Percentiles rank a stretch among this genome's conserved stretches.
These are phyloP conservation scores for Thymelicus lineola DNA, from an alignment of 2,888 invertebrate genomes.

Conservation along the genomic window DNA sequence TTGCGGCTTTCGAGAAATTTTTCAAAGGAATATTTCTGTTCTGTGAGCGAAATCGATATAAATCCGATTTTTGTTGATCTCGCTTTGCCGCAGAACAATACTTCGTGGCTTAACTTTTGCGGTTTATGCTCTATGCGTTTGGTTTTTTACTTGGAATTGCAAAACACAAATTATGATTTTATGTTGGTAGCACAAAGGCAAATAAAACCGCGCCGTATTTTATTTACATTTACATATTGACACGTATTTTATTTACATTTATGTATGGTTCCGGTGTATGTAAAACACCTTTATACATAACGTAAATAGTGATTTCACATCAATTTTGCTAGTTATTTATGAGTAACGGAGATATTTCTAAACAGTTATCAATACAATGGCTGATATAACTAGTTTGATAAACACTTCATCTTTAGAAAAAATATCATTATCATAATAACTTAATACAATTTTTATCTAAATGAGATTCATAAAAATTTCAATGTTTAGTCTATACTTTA, in stretches of 20 bases:
- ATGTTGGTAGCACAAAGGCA: slow-evolving; percentile 32
- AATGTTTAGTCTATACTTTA: too few species aligned
- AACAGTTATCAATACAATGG: too few species aligned
- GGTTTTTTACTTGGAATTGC: slow-evolving; percentile 37
- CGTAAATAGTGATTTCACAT: not conserved
- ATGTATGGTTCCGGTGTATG: slow-evolving; percentile 13
- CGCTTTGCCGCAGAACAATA: slow-evolving; percentile 32
- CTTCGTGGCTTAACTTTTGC: slow-evolving; percentile 31
- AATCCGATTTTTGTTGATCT: slow-evolving; percentile 38
- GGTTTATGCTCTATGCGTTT: slow-evolving; percentile 29
- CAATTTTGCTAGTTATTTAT: not conserved
- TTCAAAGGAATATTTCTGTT: slow-evolving; percentile 41
- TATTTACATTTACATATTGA: slow-evolving; percentile 35
- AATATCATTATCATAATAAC: too few species aligned
- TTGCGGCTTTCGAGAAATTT: slow-evolving; percentile 46
- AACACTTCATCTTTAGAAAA: too few species aligned
- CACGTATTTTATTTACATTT: slow-evolving; percentile 32
- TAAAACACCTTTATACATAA: slow-evolving; percentile 13
- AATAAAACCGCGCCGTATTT: slow-evolving; percentile 31
- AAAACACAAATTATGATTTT: slow-evolving; percentile 34
- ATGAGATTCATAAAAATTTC: too few species aligned
- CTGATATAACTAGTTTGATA: too few species aligned
- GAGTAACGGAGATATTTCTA: too few species aligned
- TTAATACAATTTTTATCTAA: too few species aligned
- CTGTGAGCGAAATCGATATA: slow-evolving; percentile 35